phyloP scores from a whole-genome alignment of 2,888 invertebrate genomes.

The Nemurella pictetii region DNA sequence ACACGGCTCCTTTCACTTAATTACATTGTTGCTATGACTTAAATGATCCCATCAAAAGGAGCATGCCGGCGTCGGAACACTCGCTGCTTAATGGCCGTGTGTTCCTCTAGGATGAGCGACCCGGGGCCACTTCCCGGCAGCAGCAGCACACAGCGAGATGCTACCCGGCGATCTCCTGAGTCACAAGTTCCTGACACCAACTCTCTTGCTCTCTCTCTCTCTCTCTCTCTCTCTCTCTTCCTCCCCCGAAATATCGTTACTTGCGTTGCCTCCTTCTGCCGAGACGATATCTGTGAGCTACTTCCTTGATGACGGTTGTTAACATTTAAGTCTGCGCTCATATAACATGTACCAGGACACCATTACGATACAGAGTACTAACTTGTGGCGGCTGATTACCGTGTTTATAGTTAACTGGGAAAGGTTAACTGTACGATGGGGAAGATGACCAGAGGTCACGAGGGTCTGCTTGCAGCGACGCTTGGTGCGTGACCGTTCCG shows the following conservation, averaged over 20 bases:
- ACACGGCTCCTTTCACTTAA: neutral
- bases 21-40: neutral
- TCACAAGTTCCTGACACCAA: neutral
- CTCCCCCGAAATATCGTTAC: neutral
- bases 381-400: constrained; percentile 12
- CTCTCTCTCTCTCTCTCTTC: no score
- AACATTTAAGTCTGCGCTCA: constrained; percentile 11
- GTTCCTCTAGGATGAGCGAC: neutral
- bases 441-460: constrained; percentile 26
- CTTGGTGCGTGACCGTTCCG: neutral
- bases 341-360: neutral
- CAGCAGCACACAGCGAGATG: neutral
- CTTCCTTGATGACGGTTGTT: constrained; percentile 11
- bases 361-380: neutral
- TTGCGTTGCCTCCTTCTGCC: neutral
- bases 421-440: neutral
- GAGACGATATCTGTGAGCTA: neutral
- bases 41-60: neutral
- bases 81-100: neutral
- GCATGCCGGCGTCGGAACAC: neutral
- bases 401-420: constrained; percentile 9
- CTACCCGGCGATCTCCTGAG: neutral
- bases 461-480: constrained; percentile 10
- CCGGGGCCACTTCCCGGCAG: constrained; percentile 21
- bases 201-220: no score